These are phyloP conservation scores for Microchrysa polita DNA, from an alignment of 2,888 invertebrate species.

Conservation along the genomic window DNA sequence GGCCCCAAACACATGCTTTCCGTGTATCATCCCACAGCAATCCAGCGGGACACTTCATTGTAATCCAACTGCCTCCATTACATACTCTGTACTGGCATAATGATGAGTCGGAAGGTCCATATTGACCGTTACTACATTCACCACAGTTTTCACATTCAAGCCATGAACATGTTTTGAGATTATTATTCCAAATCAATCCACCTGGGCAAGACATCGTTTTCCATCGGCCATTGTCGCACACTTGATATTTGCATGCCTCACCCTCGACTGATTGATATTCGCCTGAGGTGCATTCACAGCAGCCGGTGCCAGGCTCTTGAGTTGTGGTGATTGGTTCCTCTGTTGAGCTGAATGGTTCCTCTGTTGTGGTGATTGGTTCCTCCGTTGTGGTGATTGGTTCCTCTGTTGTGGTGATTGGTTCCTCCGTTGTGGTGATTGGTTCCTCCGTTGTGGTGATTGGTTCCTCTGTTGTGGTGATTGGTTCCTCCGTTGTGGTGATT, in stretches of 20 bases:
- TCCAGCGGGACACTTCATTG: conserved; percentile 2
- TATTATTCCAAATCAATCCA: not conserved
- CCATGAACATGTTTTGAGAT: not conserved
- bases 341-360: no score
- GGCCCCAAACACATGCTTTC: not conserved
- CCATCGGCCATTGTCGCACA: conserved; percentile 55
- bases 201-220: conserved; percentile 67
- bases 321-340: no score
- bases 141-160: not conserved
- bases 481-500: no score
- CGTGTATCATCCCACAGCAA: not conserved
- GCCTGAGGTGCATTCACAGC: not conserved
- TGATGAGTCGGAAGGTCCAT: not conserved
- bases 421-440: no score
- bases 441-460: no score
- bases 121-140: conserved; percentile 1
- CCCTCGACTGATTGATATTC: not conserved
- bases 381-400: no score
- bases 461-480: no score
- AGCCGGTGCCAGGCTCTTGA: not conserved
- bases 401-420: no score
- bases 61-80: not conserved
- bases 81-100: not conserved
- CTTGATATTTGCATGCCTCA: conserved; percentile 53
- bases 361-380: no score